A percentile compares a stretch with the other conserved stretches of the same genome.
These are phyloP conservation scores for Passer domesticus DNA, from an alignment of 2,113 vertebrate genomes.

Conservation along the genomic window DNA sequence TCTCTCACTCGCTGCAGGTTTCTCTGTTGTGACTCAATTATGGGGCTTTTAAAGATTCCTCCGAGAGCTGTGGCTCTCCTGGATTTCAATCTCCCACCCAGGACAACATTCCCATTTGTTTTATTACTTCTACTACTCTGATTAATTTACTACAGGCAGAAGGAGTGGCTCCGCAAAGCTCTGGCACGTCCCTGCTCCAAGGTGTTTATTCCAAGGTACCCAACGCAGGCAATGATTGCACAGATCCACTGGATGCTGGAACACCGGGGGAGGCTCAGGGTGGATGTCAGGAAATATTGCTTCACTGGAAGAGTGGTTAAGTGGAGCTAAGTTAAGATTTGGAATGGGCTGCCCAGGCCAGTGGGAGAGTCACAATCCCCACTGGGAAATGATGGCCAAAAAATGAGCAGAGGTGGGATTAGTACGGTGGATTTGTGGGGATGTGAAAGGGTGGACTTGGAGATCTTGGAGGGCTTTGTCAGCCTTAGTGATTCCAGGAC, in stretches of 20 bases:
- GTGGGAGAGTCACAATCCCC: too few species aligned
- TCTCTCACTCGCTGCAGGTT: neutral
- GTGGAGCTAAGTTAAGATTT: too few species aligned
- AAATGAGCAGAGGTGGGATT: neutral
- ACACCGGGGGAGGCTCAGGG: neutral
- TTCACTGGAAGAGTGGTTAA: neutral
- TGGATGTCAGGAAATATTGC: neutral
- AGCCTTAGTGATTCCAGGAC: neutral
- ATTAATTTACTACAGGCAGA: neutral
- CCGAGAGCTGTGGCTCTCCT: neutral
- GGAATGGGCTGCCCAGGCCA: neutral
- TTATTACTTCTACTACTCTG: neutral
- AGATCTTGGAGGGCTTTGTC: neutral
- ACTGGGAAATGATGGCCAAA: neutral
- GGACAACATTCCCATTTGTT: neutral
- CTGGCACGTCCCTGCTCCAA: neutral
- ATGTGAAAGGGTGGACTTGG: neutral
- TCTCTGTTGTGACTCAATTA: slow-evolving; percentile 34
- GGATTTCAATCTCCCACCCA: slow-evolving; percentile 36
- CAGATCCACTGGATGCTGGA: neutral
- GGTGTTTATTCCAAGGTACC: neutral
- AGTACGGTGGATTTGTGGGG: accelerated
- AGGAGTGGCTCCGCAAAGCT: neutral
- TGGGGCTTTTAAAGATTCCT: neutral
- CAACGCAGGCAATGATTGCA: neutral